Conservation (phyloP, 2,888 invertebrate species). For the Cryptops parisi region DNA sequence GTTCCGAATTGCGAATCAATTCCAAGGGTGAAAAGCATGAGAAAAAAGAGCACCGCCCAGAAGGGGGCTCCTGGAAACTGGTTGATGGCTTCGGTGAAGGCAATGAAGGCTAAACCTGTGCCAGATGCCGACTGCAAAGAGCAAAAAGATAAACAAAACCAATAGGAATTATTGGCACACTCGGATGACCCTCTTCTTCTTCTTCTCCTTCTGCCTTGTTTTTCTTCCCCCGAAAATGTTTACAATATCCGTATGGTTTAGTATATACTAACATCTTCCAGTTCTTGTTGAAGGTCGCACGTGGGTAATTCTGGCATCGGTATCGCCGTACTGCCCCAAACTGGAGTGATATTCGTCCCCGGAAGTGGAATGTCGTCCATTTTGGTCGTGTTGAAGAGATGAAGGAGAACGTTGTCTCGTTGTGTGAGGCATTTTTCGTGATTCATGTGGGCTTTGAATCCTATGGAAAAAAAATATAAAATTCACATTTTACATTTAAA, state of each 20-base stretch:
- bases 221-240: neutral
- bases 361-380: slow-evolving; percentile 17
- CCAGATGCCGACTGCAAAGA: slow-evolving; percentile 77
- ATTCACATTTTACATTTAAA: too few relatives aligned
- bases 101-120: slow-evolving; percentile 89
- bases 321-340: slow-evolving; percentile 20
- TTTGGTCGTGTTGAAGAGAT: slow-evolving; percentile 22
- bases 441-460: slow-evolving; percentile 77
- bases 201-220: too few relatives aligned
- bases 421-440: slow-evolving; percentile 55
- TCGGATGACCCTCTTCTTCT: too few relatives aligned
- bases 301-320: slow-evolving; percentile 39
- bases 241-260: neutral
- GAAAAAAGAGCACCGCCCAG: slow-evolving; percentile 90
- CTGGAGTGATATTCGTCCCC: slow-evolving; percentile 20
- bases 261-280: slow-evolving; percentile 53
- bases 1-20: slow-evolving; percentile 96
- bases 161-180: too few relatives aligned
- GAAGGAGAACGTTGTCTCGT: slow-evolving; percentile 40
- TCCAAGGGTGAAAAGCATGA: slow-evolving; percentile 91
- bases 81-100: slow-evolving; percentile 95
- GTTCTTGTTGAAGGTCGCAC: slow-evolving; percentile 69
- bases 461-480: too few relatives aligned
- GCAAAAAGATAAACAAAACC: neutral
- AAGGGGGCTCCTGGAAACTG: slow-evolving; percentile 86